Conservation (phyloP, 2,113 vertebrate genomes). For the Mustela lutreola region DNA sequence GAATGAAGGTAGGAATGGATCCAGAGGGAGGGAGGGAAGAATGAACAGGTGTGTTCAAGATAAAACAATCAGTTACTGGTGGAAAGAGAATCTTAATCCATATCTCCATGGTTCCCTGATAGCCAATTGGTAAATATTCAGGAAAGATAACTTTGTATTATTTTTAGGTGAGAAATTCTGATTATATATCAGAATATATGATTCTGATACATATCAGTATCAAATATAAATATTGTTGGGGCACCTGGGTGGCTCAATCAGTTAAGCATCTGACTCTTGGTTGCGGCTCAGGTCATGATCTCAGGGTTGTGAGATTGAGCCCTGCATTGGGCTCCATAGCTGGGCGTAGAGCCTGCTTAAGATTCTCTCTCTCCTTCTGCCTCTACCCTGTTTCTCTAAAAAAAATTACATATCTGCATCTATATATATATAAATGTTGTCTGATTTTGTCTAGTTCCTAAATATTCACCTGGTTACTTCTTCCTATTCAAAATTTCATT, state of each 20-base stretch:
- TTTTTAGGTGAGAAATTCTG: neutral
- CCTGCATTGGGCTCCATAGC: neutral
- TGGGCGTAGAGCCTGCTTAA: neutral
- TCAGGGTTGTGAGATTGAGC: neutral
- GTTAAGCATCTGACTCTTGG: neutral
- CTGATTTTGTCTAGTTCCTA: neutral
- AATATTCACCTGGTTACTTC: neutral
- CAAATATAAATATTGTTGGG: constrained; percentile 13
- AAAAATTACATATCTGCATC: neutral
- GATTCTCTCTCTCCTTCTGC: neutral
- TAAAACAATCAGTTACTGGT: neutral
- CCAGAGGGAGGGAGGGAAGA: neutral
- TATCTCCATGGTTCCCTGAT: neutral
- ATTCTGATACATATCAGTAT: neutral
- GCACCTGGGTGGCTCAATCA: neutral
- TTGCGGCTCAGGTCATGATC: neutral
- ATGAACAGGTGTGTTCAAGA: neutral
- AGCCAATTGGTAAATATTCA: constrained; percentile 17
- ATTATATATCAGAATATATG: neutral
- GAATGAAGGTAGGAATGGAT: neutral
- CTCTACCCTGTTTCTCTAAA: neutral
- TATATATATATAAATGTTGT: constrained; percentile 10
- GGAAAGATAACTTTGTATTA: constrained; percentile 40
- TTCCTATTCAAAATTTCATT: constrained; percentile 42
- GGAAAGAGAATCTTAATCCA: neutral